phyloP scores from a whole-genome alignment of 1,140 invertebrate species.

The Lucilia sericata region DNA sequence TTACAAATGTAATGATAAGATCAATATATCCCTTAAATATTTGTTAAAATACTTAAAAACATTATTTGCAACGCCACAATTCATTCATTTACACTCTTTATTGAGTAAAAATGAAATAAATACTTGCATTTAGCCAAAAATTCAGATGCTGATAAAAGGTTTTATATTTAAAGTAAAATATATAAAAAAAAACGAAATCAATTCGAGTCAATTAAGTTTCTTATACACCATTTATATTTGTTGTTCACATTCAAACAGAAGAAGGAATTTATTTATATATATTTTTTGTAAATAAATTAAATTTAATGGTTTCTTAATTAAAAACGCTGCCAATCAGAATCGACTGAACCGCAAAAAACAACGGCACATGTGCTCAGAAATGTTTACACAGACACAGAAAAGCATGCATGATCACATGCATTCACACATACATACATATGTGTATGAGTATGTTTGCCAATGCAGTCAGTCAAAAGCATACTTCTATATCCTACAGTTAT shows the following conservation, averaged over 20 bases:
- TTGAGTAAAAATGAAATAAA: too few relatives aligned
- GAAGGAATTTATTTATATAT: background rate
- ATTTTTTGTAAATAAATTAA: background rate
- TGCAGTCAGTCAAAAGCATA: too few relatives aligned
- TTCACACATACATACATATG: background rate
- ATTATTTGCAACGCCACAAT: too few relatives aligned
- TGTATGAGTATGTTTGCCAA: background rate
- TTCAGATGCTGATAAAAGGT: too few relatives aligned
- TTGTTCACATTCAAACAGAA: background rate
- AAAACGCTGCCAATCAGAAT: conserved; percentile 6
- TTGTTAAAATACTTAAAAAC: too few relatives aligned
- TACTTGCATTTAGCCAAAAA: too few relatives aligned
- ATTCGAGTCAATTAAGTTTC: background rate
- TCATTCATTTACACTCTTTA: too few relatives aligned
- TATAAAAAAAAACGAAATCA: background rate
- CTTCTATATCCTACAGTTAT: too few relatives aligned
- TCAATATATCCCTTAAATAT: too few relatives aligned
- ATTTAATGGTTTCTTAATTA: conserved; percentile 18
- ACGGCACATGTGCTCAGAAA: background rate
- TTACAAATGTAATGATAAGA: too few relatives aligned
- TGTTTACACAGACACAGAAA: background rate
- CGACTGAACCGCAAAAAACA: conserved; percentile 18
- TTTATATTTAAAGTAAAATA: too few relatives aligned
- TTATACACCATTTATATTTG: background rate
- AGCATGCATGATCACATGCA: background rate